phyloP scores from a whole-genome alignment of 2,888 invertebrate genomes.

The Drosophila prostipennis region DNA sequence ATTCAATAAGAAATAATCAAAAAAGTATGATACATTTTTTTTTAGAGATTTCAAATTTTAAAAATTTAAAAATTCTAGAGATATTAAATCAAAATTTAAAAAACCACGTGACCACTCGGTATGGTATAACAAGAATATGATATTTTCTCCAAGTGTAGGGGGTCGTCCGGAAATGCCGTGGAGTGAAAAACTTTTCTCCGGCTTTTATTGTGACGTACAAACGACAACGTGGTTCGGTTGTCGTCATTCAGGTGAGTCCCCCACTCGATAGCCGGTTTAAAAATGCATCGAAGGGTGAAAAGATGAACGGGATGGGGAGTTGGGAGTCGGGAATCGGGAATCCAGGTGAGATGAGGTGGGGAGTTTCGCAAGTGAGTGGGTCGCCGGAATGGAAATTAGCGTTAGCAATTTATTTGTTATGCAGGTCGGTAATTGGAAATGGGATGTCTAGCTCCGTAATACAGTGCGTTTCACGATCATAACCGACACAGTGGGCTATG shows the following conservation, averaged over 20 bases:
- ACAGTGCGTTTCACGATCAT: conserved; percentile 13
- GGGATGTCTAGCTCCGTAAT: not conserved
- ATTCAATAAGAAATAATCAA: too few species aligned
- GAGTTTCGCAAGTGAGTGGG: conserved; percentile 21
- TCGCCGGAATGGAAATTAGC: conserved; percentile 34
- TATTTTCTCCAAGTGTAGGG: conserved; percentile 9
- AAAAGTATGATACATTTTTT: too few species aligned
- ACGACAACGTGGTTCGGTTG: not conserved
- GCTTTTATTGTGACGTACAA: conserved; percentile 28
- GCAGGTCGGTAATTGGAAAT: conserved; percentile 19
- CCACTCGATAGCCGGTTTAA: conserved; percentile 28
- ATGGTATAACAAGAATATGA: too few species aligned
- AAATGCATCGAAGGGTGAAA: conserved; percentile 15
- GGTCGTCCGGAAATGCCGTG: conserved; percentile 39
- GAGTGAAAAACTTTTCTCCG: conserved; percentile 29
- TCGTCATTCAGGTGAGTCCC: conserved; percentile 40
- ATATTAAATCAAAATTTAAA: not conserved
- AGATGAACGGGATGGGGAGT: not conserved
- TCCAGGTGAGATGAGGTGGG: not conserved
- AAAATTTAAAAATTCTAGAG: too few species aligned
- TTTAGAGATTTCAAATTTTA: too few species aligned
- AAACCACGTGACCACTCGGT: not conserved
- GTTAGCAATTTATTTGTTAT: conserved; percentile 32
- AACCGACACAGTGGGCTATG: not conserved
- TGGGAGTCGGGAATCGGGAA: not conserved